Percentiles rank a stretch among this genome's conserved stretches.
These are phyloP conservation scores for Mastomys natalensis DNA, from an alignment of 2,113 vertebrate genomes.

Conservation along the genomic window DNA sequence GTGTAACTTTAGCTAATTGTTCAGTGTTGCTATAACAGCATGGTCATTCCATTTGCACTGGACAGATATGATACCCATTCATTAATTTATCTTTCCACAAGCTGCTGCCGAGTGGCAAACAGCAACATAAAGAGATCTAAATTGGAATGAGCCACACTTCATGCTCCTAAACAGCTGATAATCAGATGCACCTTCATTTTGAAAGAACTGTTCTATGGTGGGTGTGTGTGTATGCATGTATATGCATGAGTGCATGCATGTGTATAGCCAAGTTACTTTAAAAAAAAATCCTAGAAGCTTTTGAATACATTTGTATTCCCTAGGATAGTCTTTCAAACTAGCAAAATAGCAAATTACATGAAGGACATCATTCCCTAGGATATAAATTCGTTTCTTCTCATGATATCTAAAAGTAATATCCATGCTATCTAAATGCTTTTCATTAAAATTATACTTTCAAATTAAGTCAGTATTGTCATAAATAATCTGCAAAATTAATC, in stretches of 20 bases:
- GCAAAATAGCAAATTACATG: not conserved
- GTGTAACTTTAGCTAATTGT: not conserved
- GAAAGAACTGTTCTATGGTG: not conserved
- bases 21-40: not conserved
- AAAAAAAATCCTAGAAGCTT: not conserved
- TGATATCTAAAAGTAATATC: not conserved
- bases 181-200: conserved; percentile 4
- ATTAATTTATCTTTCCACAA: not conserved
- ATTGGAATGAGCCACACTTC: not conserved
- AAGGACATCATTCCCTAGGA: not conserved
- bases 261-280: not conserved
- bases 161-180: not conserved
- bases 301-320: not conserved
- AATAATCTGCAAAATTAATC: conserved; percentile 5
- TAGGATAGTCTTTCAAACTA: conserved; percentile 9
- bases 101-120: not conserved
- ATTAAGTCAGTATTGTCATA: not conserved
- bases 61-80: not conserved
- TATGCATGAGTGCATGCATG: not conserved
- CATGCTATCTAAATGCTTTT: not conserved
- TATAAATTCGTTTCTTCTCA: not conserved
- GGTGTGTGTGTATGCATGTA: not conserved
- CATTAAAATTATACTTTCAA: not conserved
- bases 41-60: not conserved
- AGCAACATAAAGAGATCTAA: not conserved